Evolutionary conservation across 2,888 invertebrate genomes (phyloP), one percentile per base, ranked within the genome.

Genomic region (Pollenia labialis): DNA sequence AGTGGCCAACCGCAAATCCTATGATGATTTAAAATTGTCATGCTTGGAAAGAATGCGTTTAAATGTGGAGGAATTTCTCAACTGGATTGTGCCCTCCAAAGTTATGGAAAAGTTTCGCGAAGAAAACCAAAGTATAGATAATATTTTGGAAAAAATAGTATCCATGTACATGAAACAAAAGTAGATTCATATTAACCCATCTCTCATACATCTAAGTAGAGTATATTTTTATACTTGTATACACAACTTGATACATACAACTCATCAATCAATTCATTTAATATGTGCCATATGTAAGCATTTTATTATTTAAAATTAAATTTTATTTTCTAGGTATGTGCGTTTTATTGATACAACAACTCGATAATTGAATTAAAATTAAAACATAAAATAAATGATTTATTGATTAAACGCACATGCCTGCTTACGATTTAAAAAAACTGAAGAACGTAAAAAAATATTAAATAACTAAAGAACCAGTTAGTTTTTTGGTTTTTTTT

Each of bases 71-170:
- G 95, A 96, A 90, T 95, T 97, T 88, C 94, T 97, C 9, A 95
- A 96, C 81, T 97, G 97, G 95, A 97, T 97, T 14, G 96, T 97
- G 68, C 97, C 97, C 0, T 95, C 95, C 88, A 94, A 95, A 56
- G 96, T 96, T 89, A 97, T 97, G 97, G 95, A 95, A 40, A 95
- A 95, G 89, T 97, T 97, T 90, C 95, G 94, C 88, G 95, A 94
- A 85, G 96, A 97, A 91, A 95, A 96, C 87, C 96, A 96, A 89
- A 95, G 96, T 0, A 96, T 96, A 0, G 97, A 97, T 91, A 96
- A 97, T 90, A 94, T 97, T 85, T 93, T 98, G 85, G 97, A 97
- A 18, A 93, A 91, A 88, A 93, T 92, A 79, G 93, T 92, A 2
- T 89, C 91, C 46, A 90, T 91, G 90, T 92, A 92, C 77, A 91